Conservation (phyloP, 2,113 vertebrate genomes). For the Numida meleagris region DNA sequence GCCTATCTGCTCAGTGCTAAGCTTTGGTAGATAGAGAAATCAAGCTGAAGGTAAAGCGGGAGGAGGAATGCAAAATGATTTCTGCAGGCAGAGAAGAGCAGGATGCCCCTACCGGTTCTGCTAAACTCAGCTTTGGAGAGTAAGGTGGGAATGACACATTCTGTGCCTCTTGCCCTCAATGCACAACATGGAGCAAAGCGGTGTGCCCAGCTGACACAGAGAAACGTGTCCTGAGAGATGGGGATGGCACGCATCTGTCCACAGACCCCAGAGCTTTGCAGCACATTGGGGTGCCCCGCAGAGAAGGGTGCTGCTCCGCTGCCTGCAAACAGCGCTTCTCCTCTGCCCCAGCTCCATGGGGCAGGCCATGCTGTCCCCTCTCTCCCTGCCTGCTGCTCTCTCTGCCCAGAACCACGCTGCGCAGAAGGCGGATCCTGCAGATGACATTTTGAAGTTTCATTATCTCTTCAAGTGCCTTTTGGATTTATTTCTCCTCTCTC, state of each 20-base stretch:
- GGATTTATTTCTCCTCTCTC: conserved; percentile 17
- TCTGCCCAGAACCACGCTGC: neutral
- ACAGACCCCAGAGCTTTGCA: neutral
- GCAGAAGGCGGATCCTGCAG: neutral
- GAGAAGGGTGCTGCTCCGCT: neutral
- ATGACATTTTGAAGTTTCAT: neutral
- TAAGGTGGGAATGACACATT: neutral
- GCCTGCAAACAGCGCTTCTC: neutral
- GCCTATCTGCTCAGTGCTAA: neutral
- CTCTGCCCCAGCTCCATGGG: neutral
- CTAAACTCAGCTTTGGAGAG: neutral
- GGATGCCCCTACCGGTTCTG: neutral
- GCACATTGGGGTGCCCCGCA: neutral
- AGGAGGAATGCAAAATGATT: conserved; percentile 1
- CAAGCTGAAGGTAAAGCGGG: conserved; percentile 2
- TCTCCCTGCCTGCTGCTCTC: neutral
- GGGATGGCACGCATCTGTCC: accelerated
- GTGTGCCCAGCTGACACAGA: neutral
- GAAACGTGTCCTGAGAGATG: accelerated
- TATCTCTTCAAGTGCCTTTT: conserved; percentile 10
- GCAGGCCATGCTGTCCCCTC: neutral
- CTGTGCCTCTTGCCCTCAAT: neutral
- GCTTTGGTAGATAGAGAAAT: conserved; percentile 33
- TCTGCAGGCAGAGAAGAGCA: conserved; percentile 9
- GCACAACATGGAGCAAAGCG: accelerated